Base-by-base conservation (phyloP, 2,797 vertebrate species). In the Tadarida brasiliensis region DNA sequence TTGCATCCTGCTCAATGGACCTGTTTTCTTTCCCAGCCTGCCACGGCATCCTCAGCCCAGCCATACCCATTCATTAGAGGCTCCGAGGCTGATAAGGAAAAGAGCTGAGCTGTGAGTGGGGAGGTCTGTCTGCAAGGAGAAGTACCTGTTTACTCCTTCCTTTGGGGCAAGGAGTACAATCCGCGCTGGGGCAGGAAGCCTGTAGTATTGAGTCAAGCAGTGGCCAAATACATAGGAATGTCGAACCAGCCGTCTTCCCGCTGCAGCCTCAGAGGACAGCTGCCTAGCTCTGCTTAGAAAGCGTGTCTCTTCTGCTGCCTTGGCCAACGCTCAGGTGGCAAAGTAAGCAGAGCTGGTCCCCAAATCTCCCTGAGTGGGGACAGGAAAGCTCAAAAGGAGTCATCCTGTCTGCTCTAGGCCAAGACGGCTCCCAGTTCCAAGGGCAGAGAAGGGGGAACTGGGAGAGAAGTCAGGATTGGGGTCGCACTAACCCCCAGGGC, bases 1-100 rank as follows among this genome's bases (percentile, higher is more conserved):
- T 97, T 47, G 68, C 95, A 94, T 91, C 91, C 95, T 94, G 96
- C 97, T 97, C 87, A 93, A 49, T 47, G 0, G 0, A 24, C 83
- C 65, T 22, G 97, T 94, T 97, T 96, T 84, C 97, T 83, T 98
- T 98, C 97, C 97, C 96, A 74, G 56, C 71, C 71, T 83, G 82
- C 73, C 61, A 26, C 17, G 17, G 20, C 14, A 73, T 93, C 96
- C 95, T 97, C 96, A 73, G 33, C 5, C 28, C 1, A 22, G 84
- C 88, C 22, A 7, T 10, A 86, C 24, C 16, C 61, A 47, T 74
- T 91, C 91, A 82, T 90, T 82, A 80, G 33, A 28, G 57, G 56
- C 87, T 90, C 59, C 0, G 10, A 65, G 49, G 51, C 56, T 68
- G 86, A 61, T 30, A 70, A 77, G 70, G 82, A 44, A 87, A 86